Conservation (phyloP, 2,113 vertebrate species). For the Myiozetetes cayanensis region DNA sequence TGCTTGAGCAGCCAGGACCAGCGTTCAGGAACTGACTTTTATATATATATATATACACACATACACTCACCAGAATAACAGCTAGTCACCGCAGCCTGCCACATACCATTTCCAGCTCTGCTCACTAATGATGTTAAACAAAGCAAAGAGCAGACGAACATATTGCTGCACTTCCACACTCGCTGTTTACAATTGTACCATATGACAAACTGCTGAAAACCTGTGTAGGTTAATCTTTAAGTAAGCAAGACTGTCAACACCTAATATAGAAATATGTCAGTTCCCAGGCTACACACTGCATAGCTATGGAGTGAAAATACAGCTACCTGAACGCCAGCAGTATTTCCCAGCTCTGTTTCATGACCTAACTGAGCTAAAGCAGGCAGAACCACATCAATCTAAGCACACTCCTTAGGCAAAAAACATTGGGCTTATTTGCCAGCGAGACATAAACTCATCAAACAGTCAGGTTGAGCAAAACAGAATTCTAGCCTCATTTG, state of each 20-base stretch:
- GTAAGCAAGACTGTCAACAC: constrained; percentile 56
- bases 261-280: constrained; percentile 44
- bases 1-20: background rate
- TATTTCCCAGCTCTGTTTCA: constrained; percentile 12
- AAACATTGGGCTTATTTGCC: background rate
- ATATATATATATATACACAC: background rate
- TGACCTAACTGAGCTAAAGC: constrained; percentile 32
- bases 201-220: constrained; percentile 61
- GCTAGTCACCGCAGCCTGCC: background rate
- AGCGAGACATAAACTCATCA: background rate
- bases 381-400: constrained; percentile 26
- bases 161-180: constrained; percentile 10
- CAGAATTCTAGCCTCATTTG: background rate
- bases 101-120: constrained; percentile 24
- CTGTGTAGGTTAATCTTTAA: constrained; percentile 52
- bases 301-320: background rate
- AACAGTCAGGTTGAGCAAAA: background rate
- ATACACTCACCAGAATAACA: background rate
- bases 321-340: constrained; percentile 25
- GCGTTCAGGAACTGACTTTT: background rate
- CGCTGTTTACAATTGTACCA: background rate
- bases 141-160: constrained; percentile 23
- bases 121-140: constrained; percentile 33
- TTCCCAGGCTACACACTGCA: background rate
- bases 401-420: background rate